phyloP scores from a whole-genome alignment of 2,113 vertebrate species.

The Brevimyrus niger region DNA sequence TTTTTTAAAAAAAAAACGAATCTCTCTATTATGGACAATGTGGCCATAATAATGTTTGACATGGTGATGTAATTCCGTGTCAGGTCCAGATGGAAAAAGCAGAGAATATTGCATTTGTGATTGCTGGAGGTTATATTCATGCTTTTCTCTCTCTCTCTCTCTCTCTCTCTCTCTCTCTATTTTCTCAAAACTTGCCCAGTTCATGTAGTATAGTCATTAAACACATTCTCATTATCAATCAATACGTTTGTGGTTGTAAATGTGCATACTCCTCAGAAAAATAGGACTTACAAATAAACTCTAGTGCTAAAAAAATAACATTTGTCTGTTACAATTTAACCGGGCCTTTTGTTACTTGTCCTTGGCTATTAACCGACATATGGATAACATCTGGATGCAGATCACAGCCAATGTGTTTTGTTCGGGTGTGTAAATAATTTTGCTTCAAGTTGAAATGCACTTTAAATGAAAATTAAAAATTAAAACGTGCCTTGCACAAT shows the following conservation, averaged over 20 bases:
- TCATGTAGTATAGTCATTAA: not conserved
- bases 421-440: not conserved
- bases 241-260: not conserved
- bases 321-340: not conserved
- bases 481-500: constrained; percentile 23
- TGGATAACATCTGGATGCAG: constrained; percentile 6
- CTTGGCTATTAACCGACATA: not conserved
- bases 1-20: not conserved
- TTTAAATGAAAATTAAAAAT: constrained; percentile 10
- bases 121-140: constrained; percentile 4
- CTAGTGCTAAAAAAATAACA: not conserved
- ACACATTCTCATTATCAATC: not conserved
- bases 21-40: not conserved
- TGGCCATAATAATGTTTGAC: constrained; percentile 15
- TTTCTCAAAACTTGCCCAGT: not conserved
- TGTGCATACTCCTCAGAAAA: not conserved
- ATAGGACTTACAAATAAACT: constrained; percentile 1
- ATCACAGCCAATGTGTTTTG: not conserved
- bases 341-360: constrained; percentile 4
- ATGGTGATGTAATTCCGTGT: not conserved
- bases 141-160: not conserved
- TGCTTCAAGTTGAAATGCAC: not conserved
- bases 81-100: not conserved
- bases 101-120: not conserved
- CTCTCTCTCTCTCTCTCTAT: not conserved